A percentile compares a stretch with the other conserved stretches of the same genome.
phyloP scores from a whole-genome alignment of 2,113 vertebrate genomes.

The Nycticorax nycticorax region DNA sequence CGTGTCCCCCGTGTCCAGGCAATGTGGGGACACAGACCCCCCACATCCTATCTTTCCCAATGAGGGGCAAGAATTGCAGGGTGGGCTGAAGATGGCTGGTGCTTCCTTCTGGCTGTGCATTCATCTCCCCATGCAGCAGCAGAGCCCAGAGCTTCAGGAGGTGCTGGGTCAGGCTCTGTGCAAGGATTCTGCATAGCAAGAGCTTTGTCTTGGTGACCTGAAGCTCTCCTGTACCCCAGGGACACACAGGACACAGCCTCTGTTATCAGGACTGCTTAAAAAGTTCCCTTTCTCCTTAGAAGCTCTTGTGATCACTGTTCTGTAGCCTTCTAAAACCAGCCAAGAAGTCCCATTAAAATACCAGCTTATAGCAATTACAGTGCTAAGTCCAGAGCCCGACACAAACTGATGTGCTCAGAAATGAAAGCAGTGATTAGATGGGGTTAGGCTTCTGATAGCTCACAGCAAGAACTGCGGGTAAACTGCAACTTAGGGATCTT shows the following conservation, averaged over 20 bases:
- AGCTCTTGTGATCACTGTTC: not conserved
- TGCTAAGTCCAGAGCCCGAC: not conserved
- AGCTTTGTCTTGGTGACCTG: not conserved
- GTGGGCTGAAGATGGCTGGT: not conserved
- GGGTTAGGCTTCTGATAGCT: not conserved
- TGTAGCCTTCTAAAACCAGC: not conserved
- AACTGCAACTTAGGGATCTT: not conserved
- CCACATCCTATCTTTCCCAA: not conserved
- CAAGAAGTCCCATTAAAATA: not conserved
- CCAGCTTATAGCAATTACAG: not conserved
- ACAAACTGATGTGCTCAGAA: not conserved
- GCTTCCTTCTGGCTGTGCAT: not conserved
- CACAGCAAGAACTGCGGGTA: not conserved
- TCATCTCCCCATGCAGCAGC: not conserved
- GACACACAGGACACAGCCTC: too few species aligned
- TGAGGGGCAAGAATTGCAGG: not conserved
- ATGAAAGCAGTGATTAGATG: not conserved
- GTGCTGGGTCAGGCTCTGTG: not conserved
- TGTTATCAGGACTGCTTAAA: not conserved
- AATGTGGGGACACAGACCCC: not conserved
- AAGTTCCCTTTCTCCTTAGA: not conserved
- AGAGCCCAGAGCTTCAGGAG: fast-evolving
- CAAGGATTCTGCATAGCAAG: not conserved
- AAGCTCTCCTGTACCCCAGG: not conserved
- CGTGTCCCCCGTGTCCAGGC: fast-evolving